These are phyloP conservation scores for Nothoprocta pentlandii DNA, from an alignment of 2,113 vertebrate species.

Conservation along the genomic window DNA sequence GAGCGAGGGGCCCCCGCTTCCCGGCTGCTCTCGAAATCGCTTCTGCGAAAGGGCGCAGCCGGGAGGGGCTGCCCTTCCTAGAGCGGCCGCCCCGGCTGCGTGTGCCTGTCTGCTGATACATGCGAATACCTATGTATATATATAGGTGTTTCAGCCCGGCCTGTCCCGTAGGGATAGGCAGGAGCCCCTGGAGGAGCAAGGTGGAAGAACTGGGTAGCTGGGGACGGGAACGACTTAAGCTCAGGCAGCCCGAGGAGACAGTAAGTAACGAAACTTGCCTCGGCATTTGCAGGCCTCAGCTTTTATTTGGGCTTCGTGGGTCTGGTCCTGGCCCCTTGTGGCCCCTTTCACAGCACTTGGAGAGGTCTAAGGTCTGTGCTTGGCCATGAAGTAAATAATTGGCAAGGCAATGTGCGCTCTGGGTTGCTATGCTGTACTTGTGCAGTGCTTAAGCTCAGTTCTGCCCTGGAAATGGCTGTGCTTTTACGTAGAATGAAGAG, in stretches of 20 bases:
- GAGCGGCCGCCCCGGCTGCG: not conserved
- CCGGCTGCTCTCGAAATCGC: not conserved
- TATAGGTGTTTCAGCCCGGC: not conserved
- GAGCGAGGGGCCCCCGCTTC: not conserved
- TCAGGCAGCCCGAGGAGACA: not conserved
- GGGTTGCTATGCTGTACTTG: accelerated
- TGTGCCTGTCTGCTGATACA: too few species aligned
- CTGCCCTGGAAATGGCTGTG: accelerated
- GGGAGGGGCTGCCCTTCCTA: not conserved
- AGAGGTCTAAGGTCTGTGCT: not conserved
- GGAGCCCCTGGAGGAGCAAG: accelerated
- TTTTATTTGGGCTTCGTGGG: accelerated
- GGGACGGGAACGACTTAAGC: accelerated
- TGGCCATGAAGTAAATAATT: too few species aligned
- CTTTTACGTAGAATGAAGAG: too few species aligned
- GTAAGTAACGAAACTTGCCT: not conserved
- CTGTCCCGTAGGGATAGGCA: accelerated
- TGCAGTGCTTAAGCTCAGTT: not conserved
- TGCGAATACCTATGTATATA: too few species aligned
- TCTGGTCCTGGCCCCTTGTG: not conserved
- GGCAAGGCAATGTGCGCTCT: not conserved
- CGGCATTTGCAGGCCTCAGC: not conserved
- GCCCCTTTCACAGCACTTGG: accelerated
- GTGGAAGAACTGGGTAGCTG: not conserved
- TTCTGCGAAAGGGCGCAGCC: slow-evolving; percentile 44